These are phyloP conservation scores for Disparrhopalites patrizii DNA, from an alignment of 2,888 invertebrate species.

Conservation along the genomic window DNA sequence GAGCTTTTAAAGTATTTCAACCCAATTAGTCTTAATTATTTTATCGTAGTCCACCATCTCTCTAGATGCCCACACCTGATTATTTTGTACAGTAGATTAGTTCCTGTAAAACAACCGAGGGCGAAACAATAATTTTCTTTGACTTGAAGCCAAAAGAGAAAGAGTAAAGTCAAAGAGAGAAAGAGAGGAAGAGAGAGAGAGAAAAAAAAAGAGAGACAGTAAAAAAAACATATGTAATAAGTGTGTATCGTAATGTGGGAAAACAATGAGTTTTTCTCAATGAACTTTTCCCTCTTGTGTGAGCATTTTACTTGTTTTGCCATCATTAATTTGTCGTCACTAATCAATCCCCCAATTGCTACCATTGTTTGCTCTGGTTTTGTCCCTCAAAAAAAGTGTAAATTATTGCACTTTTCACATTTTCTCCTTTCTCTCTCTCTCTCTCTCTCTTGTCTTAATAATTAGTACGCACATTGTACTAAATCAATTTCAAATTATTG, in stretches of 20 bases:
- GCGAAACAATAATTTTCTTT: neutral
- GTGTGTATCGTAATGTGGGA: no score
- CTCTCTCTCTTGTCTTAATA: no score
- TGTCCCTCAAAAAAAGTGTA: no score
- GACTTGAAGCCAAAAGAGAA: constrained; percentile 7
- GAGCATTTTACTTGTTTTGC: no score
- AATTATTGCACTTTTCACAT: no score
- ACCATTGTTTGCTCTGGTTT: no score
- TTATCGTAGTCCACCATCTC: no score
- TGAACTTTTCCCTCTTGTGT: no score
- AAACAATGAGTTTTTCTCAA: no score
- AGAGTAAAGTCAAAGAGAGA: no score
- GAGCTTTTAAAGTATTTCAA: constrained; percentile 26
- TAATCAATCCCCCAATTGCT: constrained; percentile 4
- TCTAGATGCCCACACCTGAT: constrained; percentile 30
- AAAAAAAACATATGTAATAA: neutral
- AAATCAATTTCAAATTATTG: neutral
- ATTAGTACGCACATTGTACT: neutral
- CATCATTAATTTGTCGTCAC: constrained; percentile 8
- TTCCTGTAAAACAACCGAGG: constrained; percentile 1
- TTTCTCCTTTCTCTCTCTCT: no score
- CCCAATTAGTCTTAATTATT: constrained; percentile 29
- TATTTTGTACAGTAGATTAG: no score
- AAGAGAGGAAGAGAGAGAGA: neutral
- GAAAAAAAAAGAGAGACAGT: neutral